Conservation (phyloP, 2,113 vertebrate species). For the Tamias sibiricus region DNA sequence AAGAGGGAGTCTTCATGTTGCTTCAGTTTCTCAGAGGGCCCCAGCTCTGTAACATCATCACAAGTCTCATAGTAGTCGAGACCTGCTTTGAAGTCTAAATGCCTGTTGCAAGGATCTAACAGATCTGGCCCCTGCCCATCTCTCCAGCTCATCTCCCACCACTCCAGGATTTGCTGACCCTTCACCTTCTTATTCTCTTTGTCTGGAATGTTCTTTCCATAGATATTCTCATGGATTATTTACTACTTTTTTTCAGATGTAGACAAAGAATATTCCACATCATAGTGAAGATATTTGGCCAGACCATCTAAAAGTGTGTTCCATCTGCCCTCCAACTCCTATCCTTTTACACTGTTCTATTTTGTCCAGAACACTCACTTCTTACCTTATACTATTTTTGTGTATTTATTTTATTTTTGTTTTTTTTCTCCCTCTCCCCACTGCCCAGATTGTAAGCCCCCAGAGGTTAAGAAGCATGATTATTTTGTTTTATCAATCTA, state of each 20-base stretch:
- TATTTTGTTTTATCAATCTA: neutral
- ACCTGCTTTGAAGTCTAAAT: neutral
- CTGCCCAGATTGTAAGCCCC: neutral
- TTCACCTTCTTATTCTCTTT: neutral
- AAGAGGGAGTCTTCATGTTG: no score
- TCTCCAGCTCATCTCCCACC: neutral
- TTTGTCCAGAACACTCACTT: neutral
- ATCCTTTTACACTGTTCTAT: neutral
- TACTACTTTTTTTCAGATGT: neutral
- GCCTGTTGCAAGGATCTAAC: neutral
- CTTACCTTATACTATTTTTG: neutral
- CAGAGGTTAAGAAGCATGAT: neutral
- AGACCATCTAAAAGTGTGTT: fast-evolving
- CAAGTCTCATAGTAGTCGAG: neutral
- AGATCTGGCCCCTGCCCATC: neutral
- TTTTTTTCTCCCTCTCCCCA: neutral
- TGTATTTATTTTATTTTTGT: neutral
- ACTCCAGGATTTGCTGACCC: neutral
- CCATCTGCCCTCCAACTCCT: neutral
- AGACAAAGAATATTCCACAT: neutral
- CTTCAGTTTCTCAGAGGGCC: no score
- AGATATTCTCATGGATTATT: neutral
- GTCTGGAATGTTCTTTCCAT: neutral
- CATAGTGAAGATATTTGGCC: neutral
- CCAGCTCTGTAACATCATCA: neutral